A percentile compares a stretch with the other conserved stretches of the same genome.
Evolutionary conservation across 1,140 invertebrate species (phyloP).

Genomic region (Plectrocnemia conspersa): DNA sequence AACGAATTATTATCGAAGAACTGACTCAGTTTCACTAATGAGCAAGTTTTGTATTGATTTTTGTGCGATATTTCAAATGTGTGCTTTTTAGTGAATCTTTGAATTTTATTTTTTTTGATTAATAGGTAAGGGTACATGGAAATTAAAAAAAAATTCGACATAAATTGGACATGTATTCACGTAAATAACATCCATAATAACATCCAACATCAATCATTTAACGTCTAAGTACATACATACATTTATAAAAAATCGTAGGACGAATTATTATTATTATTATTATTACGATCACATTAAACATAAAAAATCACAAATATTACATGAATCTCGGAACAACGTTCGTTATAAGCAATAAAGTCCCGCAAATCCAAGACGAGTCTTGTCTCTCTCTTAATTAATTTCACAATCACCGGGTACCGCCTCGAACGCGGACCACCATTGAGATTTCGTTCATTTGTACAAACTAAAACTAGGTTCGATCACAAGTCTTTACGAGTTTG

Average conservation of each 20-base stretch:
- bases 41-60: no score
- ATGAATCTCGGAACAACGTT: no score
- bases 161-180: slow-evolving; percentile 19
- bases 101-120: no score
- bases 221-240: no score
- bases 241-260: slow-evolving; percentile 23
- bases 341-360: slow-evolving; percentile 1
- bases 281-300: slow-evolving; percentile 15
- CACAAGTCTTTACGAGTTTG: neutral
- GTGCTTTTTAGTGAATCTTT: no score
- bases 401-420: neutral
- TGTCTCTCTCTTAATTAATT: slow-evolving; percentile 2
- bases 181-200: no score
- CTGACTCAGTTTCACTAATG: no score
- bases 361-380: neutral
- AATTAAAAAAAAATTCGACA: slow-evolving; percentile 14
- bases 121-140: neutral
- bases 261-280: slow-evolving; percentile 20
- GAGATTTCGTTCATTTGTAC: slow-evolving; percentile 33
- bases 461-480: slow-evolving; percentile 8
- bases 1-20: no score
- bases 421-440: slow-evolving; percentile 8
- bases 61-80: no score
- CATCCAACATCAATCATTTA: no score
- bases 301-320: slow-evolving; percentile 24